These are phyloP conservation scores for Chaetoderma sp. DNA, from an alignment of 2,888 invertebrate species.

Conservation along the genomic window DNA sequence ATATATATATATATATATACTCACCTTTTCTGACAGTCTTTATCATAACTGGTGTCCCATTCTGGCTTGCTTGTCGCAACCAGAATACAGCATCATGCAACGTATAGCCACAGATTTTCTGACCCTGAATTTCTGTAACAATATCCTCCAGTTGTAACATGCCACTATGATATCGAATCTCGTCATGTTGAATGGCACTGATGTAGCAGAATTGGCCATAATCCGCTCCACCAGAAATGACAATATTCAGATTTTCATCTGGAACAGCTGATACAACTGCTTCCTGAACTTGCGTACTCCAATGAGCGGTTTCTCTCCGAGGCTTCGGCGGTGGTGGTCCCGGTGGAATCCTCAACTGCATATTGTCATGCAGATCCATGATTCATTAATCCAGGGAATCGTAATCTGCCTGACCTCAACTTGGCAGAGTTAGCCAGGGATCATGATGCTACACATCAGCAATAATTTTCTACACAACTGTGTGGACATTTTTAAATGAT, in stretches of 20 bases:
- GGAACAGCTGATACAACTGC: slow-evolving; percentile 68
- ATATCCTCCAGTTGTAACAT: slow-evolving; percentile 68
- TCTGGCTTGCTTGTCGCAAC: slow-evolving; percentile 73
- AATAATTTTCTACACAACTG: no score
- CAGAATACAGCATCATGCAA: slow-evolving; percentile 73
- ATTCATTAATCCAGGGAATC: no score
- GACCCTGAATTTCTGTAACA: slow-evolving; percentile 73
- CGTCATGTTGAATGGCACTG: slow-evolving; percentile 57
- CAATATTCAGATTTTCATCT: slow-evolving; percentile 69
- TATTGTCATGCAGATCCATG: not conserved
- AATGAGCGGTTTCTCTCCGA: slow-evolving; percentile 60
- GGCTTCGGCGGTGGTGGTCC: slow-evolving; percentile 34
- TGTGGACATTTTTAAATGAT: no score
- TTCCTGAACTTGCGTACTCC: slow-evolving; percentile 70
- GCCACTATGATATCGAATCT: slow-evolving; percentile 64
- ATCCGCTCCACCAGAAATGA: slow-evolving; percentile 72
- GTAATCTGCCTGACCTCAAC: no score
- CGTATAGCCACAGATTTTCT: slow-evolving; percentile 74
- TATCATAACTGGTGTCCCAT: slow-evolving; percentile 72
- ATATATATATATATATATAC: no score
- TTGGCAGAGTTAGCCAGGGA: no score
- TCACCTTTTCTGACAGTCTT: slow-evolving; percentile 73
- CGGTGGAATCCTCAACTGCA: no score
- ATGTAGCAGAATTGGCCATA: slow-evolving; percentile 66
- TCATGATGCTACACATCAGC: no score